These are phyloP conservation scores for Stylophora pistillata DNA, from an alignment of 64 coral and sea anemone species.

Conservation along the genomic window DNA sequence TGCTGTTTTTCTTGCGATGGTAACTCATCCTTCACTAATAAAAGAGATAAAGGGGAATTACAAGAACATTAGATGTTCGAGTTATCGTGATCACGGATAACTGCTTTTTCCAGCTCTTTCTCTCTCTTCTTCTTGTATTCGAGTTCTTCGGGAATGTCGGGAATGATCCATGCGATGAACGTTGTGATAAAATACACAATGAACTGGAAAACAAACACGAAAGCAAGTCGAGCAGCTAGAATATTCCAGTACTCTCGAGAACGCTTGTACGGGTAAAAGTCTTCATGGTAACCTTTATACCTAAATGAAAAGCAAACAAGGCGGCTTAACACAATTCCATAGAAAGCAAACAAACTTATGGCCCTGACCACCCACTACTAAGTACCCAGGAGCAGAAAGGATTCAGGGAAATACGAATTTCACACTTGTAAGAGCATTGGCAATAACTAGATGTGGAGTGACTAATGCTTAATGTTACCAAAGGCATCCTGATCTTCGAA, in stretches of 20 bases:
- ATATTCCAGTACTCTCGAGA: slow-evolving; percentile 73
- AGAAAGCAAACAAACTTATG: neutral
- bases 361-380: no score
- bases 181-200: slow-evolving; percentile 51
- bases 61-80: neutral
- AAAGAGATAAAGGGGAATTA: neutral
- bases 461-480: no score
- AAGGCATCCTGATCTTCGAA: no score
- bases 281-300: slow-evolving; percentile 64
- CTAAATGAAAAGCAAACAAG: neutral
- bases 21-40: no score
- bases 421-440: no score
- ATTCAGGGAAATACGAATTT: no score
- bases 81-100: slow-evolving; percentile 13
- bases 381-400: no score
- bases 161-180: slow-evolving; percentile 70
- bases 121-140: slow-evolving; percentile 58
- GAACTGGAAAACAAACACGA: slow-evolving; percentile 73
- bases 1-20: no score
- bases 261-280: slow-evolving; percentile 49
- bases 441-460: no score
- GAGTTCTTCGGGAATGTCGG: slow-evolving; percentile 54
- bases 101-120: slow-evolving; percentile 50
- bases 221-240: slow-evolving; percentile 61
- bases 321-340: no score